Conservation (phyloP, 2,113 vertebrate species). For the Sinocyclocheilus anophthalmus region DNA sequence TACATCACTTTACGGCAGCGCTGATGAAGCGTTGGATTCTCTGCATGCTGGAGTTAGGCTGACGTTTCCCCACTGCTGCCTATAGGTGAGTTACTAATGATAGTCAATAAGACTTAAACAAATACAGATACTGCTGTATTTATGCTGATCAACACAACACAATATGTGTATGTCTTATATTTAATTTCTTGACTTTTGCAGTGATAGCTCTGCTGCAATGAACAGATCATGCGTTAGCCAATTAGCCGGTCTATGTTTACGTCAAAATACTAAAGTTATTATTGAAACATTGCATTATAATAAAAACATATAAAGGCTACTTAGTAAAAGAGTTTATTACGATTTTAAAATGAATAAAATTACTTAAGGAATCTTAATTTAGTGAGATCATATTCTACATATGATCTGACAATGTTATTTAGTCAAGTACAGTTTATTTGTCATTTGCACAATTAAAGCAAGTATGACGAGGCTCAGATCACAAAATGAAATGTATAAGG, state of each 20-base stretch:
- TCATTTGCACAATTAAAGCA: too few relatives aligned
- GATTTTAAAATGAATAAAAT: background rate
- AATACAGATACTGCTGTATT: background rate
- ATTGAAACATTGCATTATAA: background rate
- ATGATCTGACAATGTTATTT: background rate
- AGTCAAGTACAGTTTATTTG: background rate
- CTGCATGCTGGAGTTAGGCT: slow-evolving; percentile 13
- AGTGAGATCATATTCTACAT: background rate
- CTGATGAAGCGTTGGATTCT: background rate
- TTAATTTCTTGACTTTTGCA: background rate
- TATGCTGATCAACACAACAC: background rate
- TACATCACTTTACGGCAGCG: slow-evolving; percentile 31
- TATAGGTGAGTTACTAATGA: slow-evolving; percentile 27
- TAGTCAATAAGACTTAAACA: background rate
- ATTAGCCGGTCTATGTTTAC: slow-evolving; percentile 17
- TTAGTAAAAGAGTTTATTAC: background rate
- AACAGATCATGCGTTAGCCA: background rate
- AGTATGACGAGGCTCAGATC: too few relatives aligned
- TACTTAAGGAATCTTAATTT: background rate
- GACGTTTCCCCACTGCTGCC: slow-evolving; percentile 28
- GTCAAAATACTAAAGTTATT: background rate
- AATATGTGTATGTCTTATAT: background rate
- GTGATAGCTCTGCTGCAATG: background rate
- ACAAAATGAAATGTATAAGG: too few relatives aligned
- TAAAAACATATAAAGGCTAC: background rate